phyloP scores from a whole-genome alignment of 2,113 vertebrate genomes.

The Channa argus region DNA sequence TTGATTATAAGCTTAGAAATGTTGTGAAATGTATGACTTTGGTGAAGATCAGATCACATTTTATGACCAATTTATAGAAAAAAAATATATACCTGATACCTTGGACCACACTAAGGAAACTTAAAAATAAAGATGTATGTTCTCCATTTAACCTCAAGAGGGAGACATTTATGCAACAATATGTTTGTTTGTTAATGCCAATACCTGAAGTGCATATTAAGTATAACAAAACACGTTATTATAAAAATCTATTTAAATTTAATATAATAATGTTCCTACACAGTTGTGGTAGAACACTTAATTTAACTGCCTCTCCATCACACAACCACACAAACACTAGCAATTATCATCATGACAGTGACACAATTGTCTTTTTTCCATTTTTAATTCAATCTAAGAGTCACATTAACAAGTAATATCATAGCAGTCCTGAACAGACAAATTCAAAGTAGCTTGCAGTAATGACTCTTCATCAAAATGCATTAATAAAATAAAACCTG shows the following conservation, averaged over 20 bases:
- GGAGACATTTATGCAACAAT: conserved; percentile 47
- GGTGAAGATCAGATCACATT: too few relatives aligned
- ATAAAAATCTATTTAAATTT: too few relatives aligned
- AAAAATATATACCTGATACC: not conserved
- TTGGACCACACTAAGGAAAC: not conserved
- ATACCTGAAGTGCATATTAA: not conserved
- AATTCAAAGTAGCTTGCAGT: conserved; percentile 79
- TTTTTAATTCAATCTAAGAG: conserved; percentile 81
- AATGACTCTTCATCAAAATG: conserved; percentile 80
- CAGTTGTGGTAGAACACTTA: not conserved
- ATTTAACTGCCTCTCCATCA: not conserved
- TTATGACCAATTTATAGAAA: not conserved
- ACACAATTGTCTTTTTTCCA: conserved; percentile 40
- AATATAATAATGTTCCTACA: not conserved
- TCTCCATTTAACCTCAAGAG: conserved; percentile 39
- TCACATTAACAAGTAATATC: conserved; percentile 85
- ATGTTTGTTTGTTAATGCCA: too few relatives aligned
- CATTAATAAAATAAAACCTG: conserved; percentile 79
- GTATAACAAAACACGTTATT: not conserved
- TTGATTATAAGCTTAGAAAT: too few relatives aligned
- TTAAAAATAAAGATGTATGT: not conserved
- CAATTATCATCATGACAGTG: not conserved
- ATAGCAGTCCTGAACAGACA: conserved; percentile 82
- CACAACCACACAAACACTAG: not conserved
- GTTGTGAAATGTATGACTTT: too few relatives aligned